phyloP scores from a whole-genome alignment of 2,888 invertebrate genomes.

The Andrena minutula region DNA sequence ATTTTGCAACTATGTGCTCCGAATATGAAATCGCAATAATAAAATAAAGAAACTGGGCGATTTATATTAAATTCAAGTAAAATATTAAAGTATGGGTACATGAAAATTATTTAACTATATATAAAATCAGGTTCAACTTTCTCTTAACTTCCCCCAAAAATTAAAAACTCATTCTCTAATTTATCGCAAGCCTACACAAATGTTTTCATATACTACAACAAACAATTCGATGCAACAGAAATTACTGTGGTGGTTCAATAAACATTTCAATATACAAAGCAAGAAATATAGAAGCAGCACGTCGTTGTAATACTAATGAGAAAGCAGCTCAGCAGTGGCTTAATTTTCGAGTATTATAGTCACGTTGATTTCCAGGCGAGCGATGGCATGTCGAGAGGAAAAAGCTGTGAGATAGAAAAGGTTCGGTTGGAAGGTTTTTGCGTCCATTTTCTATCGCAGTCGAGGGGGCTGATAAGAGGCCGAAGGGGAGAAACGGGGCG shows the following conservation, averaged over 20 bases:
- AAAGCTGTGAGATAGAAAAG: not conserved
- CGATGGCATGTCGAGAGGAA: not conserved
- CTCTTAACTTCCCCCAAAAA: too few relatives aligned
- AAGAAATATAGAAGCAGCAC: not conserved
- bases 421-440: conserved; percentile 7
- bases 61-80: not conserved
- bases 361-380: not conserved
- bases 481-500: conserved; percentile 40
- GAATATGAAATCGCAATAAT: too few relatives aligned
- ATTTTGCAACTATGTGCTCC: too few relatives aligned
- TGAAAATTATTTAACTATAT: not conserved
- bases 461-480: conserved; percentile 50
- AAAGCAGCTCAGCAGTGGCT: too few relatives aligned
- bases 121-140: not conserved
- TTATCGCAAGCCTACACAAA: too few relatives aligned
- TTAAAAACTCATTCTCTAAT: too few relatives aligned
- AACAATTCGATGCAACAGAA: too few relatives aligned
- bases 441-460: conserved; percentile 40
- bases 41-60: not conserved
- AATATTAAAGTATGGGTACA: not conserved
- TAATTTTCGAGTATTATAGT: conserved; percentile 17
- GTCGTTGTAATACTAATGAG: too few relatives aligned
- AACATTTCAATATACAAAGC: not conserved
- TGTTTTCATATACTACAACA: too few relatives aligned
- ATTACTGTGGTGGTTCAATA: not conserved